Percentiles rank a stretch among this genome's conserved stretches.
Evolutionary conservation across 2,888 invertebrate species (phyloP).

Genomic region (Adineta ricciae): DNA sequence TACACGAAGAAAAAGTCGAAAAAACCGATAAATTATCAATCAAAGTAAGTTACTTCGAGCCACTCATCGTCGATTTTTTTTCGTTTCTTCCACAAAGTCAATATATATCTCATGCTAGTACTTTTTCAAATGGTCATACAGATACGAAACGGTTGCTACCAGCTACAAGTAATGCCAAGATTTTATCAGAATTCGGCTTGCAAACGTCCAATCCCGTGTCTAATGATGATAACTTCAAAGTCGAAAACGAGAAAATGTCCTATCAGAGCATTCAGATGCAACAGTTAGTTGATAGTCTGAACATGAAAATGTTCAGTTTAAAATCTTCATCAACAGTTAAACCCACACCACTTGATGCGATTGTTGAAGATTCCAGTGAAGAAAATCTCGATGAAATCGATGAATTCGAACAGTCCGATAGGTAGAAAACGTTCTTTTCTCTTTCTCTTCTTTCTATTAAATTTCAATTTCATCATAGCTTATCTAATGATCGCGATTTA

Average conservation of each 20-base stretch:
- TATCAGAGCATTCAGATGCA: background rate
- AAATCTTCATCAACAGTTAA: background rate
- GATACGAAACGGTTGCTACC: too few species aligned
- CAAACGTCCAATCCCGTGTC: too few species aligned
- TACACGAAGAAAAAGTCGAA: background rate
- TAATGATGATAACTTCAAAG: too few species aligned
- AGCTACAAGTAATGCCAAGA: too few species aligned
- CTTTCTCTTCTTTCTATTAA: too few species aligned
- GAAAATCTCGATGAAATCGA: background rate
- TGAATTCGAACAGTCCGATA: background rate
- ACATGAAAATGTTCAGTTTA: background rate
- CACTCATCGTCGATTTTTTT: too few species aligned
- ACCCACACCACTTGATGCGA: background rate
- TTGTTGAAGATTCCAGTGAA: slow-evolving; percentile 16
- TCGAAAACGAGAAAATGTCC: background rate
- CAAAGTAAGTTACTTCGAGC: background rate
- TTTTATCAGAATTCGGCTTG: too few species aligned
- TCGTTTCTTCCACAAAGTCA: too few species aligned
- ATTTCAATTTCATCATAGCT: background rate
- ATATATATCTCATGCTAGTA: too few species aligned
- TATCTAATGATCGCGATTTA: background rate
- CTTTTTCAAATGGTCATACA: too few species aligned
- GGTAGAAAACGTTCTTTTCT: background rate
- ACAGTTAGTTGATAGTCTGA: background rate
- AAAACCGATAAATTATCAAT: background rate